Evolutionary conservation across 1,140 invertebrate genomes (phyloP).

Genomic region (Zeugodacus cucurbitae): DNA sequence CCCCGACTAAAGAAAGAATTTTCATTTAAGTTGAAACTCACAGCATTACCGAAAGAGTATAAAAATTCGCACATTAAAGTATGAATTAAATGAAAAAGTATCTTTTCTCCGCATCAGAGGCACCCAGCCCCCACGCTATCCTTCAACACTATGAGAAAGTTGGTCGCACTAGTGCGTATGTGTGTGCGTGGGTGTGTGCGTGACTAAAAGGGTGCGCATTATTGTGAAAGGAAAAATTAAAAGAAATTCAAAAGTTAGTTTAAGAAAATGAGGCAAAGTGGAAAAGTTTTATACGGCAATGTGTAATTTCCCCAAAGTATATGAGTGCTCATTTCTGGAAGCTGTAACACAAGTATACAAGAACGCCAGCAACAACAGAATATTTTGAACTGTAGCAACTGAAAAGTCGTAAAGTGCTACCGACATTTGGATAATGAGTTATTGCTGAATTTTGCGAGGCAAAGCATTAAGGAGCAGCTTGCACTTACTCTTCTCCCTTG

Average conservation of each 20-base stretch:
- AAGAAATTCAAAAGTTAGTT: constrained; percentile 35
- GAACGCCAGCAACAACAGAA: neutral
- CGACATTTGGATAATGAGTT: constrained; percentile 29
- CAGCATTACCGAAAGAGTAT: neutral
- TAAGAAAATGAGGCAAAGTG: constrained; percentile 33
- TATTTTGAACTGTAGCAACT: neutral
- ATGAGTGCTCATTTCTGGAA: neutral
- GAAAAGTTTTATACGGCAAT: constrained; percentile 38
- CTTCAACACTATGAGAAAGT: neutral
- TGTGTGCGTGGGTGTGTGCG: neutral
- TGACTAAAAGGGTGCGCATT: neutral
- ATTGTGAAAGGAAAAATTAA: constrained; percentile 7
- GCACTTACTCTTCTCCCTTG: neutral
- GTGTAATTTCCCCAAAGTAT: constrained; percentile 38
- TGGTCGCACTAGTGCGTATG: neutral
- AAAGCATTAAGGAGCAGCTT: neutral
- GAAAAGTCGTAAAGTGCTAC: constrained; percentile 31
- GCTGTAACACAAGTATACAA: neutral
- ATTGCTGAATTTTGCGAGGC: neutral
- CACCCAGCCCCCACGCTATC: neutral
- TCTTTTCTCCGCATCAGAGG: neutral
- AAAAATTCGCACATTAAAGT: constrained; percentile 10
- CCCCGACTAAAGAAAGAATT: neutral
- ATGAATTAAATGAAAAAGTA: neutral
- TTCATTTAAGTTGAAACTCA: neutral